A percentile compares a stretch with the other conserved stretches of the same genome.
Evolutionary conservation across 2,113 vertebrate genomes (phyloP).

Genomic region (Brachypodius melanocephalos): DNA sequence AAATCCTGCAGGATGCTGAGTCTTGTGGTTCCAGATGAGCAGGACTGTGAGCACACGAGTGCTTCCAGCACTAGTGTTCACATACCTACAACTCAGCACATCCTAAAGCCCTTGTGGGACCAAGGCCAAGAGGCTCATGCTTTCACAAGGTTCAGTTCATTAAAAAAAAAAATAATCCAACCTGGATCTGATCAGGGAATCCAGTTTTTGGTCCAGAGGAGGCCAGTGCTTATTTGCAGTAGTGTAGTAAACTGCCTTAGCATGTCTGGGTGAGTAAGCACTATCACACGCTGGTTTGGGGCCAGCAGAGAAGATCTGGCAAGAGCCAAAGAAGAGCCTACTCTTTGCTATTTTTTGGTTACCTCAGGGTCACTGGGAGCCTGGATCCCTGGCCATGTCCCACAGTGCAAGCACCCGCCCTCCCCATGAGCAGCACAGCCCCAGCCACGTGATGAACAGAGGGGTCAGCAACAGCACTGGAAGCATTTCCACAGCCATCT

Average conservation of each 20-base stretch:
- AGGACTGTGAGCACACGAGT: not conserved
- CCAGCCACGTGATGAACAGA: accelerated
- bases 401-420: not conserved
- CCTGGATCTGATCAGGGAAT: slow-evolving; percentile 35
- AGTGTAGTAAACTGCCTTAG: not conserved
- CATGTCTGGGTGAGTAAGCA: not conserved
- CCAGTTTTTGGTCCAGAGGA: not conserved
- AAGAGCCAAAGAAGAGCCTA: not conserved
- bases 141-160: slow-evolving; percentile 7
- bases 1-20: not conserved
- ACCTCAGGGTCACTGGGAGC: not conserved
- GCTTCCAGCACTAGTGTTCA: not conserved
- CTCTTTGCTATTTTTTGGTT: not conserved
- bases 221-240: slow-evolving; percentile 37
- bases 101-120: not conserved
- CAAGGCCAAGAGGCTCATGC: not conserved
- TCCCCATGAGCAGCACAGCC: not conserved
- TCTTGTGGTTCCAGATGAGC: not conserved
- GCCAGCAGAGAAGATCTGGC: not conserved
- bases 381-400: not conserved
- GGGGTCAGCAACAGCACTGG: not conserved
- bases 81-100: slow-evolving; percentile 5
- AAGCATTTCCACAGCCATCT: not conserved
- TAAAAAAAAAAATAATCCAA: not conserved
- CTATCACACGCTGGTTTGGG: not conserved